Evolutionary conservation across 1,140 invertebrate species (phyloP), one percentile per base, ranked within the genome.

Genomic region (Mylabris phalerata): DNA sequence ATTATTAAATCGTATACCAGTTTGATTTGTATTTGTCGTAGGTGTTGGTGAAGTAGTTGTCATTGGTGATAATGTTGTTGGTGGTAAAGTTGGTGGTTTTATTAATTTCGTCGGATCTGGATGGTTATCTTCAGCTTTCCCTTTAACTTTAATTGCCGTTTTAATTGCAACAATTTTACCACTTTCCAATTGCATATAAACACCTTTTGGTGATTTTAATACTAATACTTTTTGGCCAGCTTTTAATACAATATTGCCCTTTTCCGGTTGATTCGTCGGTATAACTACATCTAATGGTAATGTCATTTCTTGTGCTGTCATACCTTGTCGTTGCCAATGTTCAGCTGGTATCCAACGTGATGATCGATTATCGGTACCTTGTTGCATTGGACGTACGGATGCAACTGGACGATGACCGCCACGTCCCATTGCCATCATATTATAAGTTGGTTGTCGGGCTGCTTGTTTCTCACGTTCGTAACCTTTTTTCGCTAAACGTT

Each of bases 121-220:
- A 42, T 47, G 42, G 46, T 78, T 75, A 41, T 80, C 78, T 24
- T 79, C 77, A 26, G 79, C 79, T 70, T 84, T 83, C 61, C 84
- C 83, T 52, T 84, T 83, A 5, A 74, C 77, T 74, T 88, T 88
- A 25, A 87, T 81, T 0, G 86, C 85, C 0, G 87, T 89, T 63
- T 89, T 82, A 57, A 96, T 95, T n/a, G 93, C 92, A 68, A 96
- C 95, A 57, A 97, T 94, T 78, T 95, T 95, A n/a, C 93, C 92
- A 68, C 92, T 93, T 70, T 93, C 91, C 24, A 95, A 77, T 62
- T 95, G 89, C 84, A 98, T 92, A 73, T 96, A 97, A 57, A 97
- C 94, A 38, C 93, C 94, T 76, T 95, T 95, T 0, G 92, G 88
- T 11, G 92, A 95, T 72, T 95, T 95, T 1, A 98, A 79, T 3